Percentiles rank a stretch among this genome's conserved stretches.
phyloP scores from a whole-genome alignment of 1,140 invertebrate species.

The Solen grandis region DNA sequence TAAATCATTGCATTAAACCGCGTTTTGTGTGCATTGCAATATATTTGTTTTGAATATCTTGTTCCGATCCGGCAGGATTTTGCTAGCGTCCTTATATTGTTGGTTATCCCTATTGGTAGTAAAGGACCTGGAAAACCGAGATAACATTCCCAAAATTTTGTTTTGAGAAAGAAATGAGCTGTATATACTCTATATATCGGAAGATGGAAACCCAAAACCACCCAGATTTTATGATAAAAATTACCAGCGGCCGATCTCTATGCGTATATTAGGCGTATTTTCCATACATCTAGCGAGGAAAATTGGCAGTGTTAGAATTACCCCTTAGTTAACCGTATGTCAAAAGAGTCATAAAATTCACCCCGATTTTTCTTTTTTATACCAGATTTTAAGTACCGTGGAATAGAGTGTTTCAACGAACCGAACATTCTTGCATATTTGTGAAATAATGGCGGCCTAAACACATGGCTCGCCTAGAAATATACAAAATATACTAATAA shows the following conservation, averaged over 20 bases:
- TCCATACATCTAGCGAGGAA: slow-evolving; percentile 51
- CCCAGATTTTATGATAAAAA: slow-evolving; percentile 53
- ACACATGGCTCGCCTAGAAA: slow-evolving; percentile 51
- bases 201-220: slow-evolving; percentile 47
- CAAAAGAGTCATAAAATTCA: slow-evolving; percentile 48
- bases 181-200: slow-evolving; percentile 33
- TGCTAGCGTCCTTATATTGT: too few species aligned
- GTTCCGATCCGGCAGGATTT: too few species aligned
- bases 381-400: slow-evolving; percentile 32
- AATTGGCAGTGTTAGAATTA: slow-evolving; percentile 50
- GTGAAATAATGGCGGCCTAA: slow-evolving; percentile 14
- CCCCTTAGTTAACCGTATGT: slow-evolving; percentile 48
- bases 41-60: too few species aligned
- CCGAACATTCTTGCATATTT: slow-evolving; percentile 25
- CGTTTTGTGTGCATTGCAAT: too few species aligned
- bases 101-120: too few species aligned
- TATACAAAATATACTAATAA: slow-evolving; percentile 38
- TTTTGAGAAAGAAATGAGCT: slow-evolving; percentile 22
- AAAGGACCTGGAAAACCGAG: slow-evolving; percentile 29
- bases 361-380: slow-evolving; percentile 41
- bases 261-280: background rate
- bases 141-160: slow-evolving; percentile 49
- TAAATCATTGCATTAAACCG: too few species aligned
- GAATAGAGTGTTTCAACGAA: slow-evolving; percentile 38
- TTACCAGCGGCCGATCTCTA: too few species aligned